phyloP scores from a whole-genome alignment of 2,888 invertebrate genomes.

The Drosophila mimica region DNA sequence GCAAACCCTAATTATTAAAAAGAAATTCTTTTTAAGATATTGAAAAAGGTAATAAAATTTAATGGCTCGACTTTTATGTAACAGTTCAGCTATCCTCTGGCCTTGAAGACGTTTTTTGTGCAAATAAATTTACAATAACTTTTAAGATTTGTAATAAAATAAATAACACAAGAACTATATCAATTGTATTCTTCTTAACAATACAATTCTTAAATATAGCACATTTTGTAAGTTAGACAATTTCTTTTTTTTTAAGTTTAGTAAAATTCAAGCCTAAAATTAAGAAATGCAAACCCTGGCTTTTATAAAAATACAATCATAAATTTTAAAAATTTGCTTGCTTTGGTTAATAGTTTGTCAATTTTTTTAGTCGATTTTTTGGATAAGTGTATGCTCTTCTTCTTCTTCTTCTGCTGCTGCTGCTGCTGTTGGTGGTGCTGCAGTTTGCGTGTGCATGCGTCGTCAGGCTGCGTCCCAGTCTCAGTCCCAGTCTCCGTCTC shows the following conservation, averaged over 20 bases:
- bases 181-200: no score
- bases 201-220: no score
- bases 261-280: neutral
- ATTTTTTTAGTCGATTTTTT: neutral
- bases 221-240: neutral
- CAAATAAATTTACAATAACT: neutral
- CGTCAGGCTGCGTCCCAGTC: slow-evolving; percentile 17
- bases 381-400: neutral
- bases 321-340: neutral
- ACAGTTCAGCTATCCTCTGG: neutral
- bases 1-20: neutral
- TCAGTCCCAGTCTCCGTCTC: slow-evolving; percentile 1
- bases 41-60: neutral
- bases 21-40: neutral
- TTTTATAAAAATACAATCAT: no score
- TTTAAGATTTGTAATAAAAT: neutral
- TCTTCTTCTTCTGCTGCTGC: slow-evolving; percentile 23
- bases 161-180: neutral
- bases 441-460: slow-evolving; percentile 53
- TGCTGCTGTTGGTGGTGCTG: neutral
- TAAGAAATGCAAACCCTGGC: neutral
- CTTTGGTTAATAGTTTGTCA: neutral
- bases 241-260: neutral
- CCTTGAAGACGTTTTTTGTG: neutral
- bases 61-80: neutral